Conservation (phyloP, 2,113 vertebrate species). For the Phyllostomus hastatus region DNA sequence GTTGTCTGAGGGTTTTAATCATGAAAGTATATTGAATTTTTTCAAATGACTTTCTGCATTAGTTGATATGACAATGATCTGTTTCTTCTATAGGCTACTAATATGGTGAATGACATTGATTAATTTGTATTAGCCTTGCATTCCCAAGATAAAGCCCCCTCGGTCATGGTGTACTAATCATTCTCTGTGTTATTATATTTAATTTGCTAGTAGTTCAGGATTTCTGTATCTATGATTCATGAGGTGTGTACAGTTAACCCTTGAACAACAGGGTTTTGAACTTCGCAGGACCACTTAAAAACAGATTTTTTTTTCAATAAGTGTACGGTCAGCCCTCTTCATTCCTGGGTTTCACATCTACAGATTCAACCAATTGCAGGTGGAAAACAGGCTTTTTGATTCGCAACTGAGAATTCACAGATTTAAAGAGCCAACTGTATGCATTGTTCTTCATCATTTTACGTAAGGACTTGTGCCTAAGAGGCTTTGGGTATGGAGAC, state of each 20-base stretch:
- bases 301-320: background rate
- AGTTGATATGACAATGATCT: background rate
- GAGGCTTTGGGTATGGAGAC: background rate
- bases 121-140: background rate
- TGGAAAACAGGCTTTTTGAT: background rate
- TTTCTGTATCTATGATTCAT: background rate
- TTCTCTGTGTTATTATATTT: background rate
- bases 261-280: background rate
- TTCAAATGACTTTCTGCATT: background rate
- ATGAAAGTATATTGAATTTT: background rate
- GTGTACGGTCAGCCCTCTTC: background rate
- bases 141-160: background rate
- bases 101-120: background rate
- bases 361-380: background rate
- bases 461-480: background rate
- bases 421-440: background rate
- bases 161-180: background rate
- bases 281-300: background rate
- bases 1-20: background rate
- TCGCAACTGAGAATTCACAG: background rate
- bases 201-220: background rate
- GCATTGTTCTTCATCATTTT: no score
- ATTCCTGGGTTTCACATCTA: background rate
- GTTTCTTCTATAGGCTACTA: background rate
- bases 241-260: background rate